Conservation (phyloP, 2,888 invertebrate species). For the Tridacna crocea region DNA sequence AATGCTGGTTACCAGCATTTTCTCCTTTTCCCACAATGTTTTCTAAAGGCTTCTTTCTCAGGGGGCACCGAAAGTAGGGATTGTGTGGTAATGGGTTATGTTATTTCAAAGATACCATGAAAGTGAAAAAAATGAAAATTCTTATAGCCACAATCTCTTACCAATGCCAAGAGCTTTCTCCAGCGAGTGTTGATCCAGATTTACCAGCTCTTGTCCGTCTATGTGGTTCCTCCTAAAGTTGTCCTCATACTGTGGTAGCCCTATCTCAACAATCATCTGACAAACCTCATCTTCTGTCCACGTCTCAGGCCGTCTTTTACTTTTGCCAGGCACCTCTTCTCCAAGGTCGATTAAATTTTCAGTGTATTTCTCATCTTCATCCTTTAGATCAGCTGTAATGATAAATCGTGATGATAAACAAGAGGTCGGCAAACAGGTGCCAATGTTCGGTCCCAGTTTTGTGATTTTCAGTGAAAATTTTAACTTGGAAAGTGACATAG, state of each 20-base stretch:
- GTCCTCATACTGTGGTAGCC: slow-evolving; percentile 85
- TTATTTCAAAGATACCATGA: too few species aligned
- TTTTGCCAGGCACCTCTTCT: slow-evolving; percentile 9
- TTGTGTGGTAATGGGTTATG: too few species aligned
- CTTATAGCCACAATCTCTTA: slow-evolving; percentile 61
- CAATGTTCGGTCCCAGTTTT: too few species aligned
- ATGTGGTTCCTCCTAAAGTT: slow-evolving; percentile 85
- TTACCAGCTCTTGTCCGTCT: slow-evolving; percentile 87
- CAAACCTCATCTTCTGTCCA: slow-evolving; percentile 88
- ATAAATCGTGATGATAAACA: background rate
- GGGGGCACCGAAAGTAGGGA: too few species aligned
- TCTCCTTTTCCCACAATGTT: too few species aligned
- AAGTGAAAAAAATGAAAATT: too few species aligned
- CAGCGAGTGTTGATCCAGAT: slow-evolving; percentile 84
- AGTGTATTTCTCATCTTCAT: slow-evolving; percentile 41
- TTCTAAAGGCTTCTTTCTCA: too few species aligned
- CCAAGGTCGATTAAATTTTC: slow-evolving; percentile 13
- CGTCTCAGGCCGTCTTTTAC: slow-evolving; percentile 57
- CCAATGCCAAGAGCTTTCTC: slow-evolving; percentile 82
- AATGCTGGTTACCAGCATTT: too few species aligned
- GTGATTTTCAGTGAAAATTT: too few species aligned
- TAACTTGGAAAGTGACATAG: too few species aligned
- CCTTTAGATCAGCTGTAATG: slow-evolving; percentile 37
- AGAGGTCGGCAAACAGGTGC: background rate
- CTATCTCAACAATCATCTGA: slow-evolving; percentile 87